A percentile compares a stretch with the other conserved stretches of the same genome.
phyloP scores from a whole-genome alignment of 2,113 vertebrate species.

The Tyto alba region DNA sequence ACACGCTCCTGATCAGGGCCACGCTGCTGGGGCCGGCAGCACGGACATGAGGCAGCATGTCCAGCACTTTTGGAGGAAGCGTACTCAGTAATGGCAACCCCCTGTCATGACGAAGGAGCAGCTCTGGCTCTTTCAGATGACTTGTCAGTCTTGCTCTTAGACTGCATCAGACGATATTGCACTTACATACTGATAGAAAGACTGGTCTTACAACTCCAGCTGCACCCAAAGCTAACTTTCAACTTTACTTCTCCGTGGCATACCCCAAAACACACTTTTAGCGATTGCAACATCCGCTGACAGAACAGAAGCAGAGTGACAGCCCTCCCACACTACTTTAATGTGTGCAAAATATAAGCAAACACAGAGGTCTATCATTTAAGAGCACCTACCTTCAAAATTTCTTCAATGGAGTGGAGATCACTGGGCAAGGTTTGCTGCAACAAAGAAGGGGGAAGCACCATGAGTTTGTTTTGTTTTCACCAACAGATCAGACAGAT shows the following conservation, averaged over 20 bases:
- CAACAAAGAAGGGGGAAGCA: neutral
- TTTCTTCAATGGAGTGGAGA: constrained; percentile 86
- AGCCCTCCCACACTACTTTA: neutral
- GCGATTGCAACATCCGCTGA: neutral
- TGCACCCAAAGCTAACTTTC: neutral
- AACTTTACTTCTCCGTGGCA: neutral
- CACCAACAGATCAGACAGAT: neutral
- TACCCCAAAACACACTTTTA: neutral
- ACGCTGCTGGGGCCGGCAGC: neutral
- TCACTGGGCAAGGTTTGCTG: constrained; percentile 81
- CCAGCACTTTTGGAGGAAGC: neutral
- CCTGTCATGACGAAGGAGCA: neutral
- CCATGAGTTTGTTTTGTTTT: neutral
- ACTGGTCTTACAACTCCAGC: neutral
- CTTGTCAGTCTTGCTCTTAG: neutral
- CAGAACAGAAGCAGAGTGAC: neutral
- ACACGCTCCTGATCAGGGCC: neutral
- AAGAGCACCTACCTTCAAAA: constrained; percentile 83
- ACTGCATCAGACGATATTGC: neutral
- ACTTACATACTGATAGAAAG: neutral
- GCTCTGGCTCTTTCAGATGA: neutral
- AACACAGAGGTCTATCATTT: neutral
- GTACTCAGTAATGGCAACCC: neutral
- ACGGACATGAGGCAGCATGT: accelerated
- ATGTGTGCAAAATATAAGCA: neutral